A percentile compares a stretch with the other conserved stretches of the same genome.
phyloP scores from a whole-genome alignment of 2,888 invertebrate species.

The Pseudococcus longispinus region DNA sequence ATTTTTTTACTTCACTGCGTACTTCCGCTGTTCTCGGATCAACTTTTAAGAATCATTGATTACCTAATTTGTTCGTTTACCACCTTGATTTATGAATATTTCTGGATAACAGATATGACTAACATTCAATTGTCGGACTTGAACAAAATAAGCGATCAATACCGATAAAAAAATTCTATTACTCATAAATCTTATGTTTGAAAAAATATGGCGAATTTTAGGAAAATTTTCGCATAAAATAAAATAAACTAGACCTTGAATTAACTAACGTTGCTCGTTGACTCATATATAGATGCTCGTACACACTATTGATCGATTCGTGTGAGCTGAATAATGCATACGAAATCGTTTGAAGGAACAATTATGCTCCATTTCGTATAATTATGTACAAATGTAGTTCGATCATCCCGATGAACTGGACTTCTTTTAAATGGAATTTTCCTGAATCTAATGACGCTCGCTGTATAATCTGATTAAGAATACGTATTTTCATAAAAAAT shows the following conservation, averaged over 20 bases:
- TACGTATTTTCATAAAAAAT: background rate
- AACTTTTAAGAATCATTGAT: background rate
- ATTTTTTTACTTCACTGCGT: too few relatives aligned
- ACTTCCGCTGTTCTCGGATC: background rate
- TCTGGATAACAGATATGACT: background rate
- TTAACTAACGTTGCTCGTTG: background rate
- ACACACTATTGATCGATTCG: too few relatives aligned
- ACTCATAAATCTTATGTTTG: background rate
- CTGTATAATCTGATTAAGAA: background rate
- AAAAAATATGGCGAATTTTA: background rate
- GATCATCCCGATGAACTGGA: background rate
- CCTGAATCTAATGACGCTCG: background rate
- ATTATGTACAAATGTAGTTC: background rate
- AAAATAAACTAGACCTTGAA: background rate
- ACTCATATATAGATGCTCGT: background rate
- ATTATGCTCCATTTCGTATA: background rate
- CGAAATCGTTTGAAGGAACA: too few relatives aligned
- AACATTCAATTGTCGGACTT: background rate
- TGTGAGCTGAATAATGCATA: too few relatives aligned
- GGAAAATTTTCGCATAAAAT: background rate
- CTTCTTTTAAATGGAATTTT: background rate
- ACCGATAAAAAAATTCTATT: background rate
- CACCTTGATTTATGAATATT: background rate
- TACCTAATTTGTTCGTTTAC: too few relatives aligned
- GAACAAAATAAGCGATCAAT: background rate